Percentiles rank a stretch among this genome's conserved stretches.
Conservation (phyloP, 2,888 invertebrate genomes). For the Rhamnusium bicolor region DNA sequence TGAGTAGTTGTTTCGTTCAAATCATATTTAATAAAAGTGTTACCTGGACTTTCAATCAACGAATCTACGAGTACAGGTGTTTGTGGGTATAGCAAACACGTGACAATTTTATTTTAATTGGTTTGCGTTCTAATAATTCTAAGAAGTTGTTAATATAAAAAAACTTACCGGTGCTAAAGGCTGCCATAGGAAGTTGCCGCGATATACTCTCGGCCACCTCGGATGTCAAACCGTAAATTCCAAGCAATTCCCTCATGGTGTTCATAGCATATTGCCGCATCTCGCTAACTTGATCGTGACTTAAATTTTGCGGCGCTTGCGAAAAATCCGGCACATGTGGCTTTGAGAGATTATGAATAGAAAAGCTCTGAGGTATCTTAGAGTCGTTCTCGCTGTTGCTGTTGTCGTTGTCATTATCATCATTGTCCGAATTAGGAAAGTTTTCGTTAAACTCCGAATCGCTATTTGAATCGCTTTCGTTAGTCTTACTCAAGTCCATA, state of each 20-base stretch:
- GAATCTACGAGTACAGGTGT: too few species aligned
- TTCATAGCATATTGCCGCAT: conserved; percentile 85
- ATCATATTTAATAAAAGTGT: too few species aligned
- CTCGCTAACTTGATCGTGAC: conserved; percentile 71
- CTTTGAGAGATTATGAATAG: conserved; percentile 69
- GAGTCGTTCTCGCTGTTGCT: conserved; percentile 59
- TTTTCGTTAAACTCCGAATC: conserved; percentile 63
- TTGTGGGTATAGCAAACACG: too few species aligned
- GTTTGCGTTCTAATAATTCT: neutral
- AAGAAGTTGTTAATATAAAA: neutral
- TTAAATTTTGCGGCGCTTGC: conserved; percentile 65
- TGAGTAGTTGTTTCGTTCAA: too few species aligned
- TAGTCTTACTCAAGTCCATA: conserved; percentile 68
- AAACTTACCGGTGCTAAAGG: conserved; percentile 78
- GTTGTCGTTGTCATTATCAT: conserved; percentile 69
- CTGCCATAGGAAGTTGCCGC: conserved; percentile 80
- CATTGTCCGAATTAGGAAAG: conserved; percentile 68
- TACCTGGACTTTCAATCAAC: too few species aligned
- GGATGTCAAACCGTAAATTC: conserved; percentile 83
- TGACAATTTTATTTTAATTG: too few species aligned
- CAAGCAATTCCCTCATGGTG: conserved; percentile 84
- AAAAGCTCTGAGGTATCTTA: conserved; percentile 68
- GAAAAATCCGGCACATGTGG: conserved; percentile 65
- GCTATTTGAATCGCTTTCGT: conserved; percentile 65
- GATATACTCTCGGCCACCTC: conserved; percentile 82